Evolutionary conservation across 1,140 invertebrate species (phyloP).

Genomic region (Triops longicaudatus): DNA sequence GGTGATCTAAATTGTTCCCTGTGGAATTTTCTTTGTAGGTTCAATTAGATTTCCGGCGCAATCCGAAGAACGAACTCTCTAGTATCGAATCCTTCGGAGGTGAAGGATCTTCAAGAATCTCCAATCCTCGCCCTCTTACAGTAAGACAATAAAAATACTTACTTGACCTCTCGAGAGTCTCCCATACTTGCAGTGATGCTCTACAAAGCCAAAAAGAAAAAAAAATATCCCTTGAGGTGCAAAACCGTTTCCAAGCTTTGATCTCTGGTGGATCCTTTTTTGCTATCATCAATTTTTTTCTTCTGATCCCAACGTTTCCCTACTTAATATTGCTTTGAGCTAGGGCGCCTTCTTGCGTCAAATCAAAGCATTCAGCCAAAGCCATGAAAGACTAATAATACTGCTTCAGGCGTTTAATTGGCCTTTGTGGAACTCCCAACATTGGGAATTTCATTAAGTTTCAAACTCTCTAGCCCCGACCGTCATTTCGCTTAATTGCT

Average conservation of each 20-base stretch:
- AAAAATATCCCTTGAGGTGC: not conserved
- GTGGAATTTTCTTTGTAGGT: not conserved
- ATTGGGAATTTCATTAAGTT: constrained; percentile 1
- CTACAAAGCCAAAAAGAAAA: not conserved
- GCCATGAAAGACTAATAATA: not conserved
- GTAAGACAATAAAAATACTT: not conserved
- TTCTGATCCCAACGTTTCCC: not conserved
- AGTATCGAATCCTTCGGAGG: not conserved
- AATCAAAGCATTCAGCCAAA: not conserved
- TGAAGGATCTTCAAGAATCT: not conserved
- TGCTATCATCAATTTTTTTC: not conserved
- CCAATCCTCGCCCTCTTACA: not conserved
- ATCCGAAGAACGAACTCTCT: not conserved
- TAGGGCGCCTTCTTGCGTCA: not conserved
- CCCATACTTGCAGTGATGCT: not conserved
- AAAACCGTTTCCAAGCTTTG: not conserved
- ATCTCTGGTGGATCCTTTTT: not conserved
- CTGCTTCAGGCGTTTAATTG: not conserved
- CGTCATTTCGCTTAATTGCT: not conserved
- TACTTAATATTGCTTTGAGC: not conserved
- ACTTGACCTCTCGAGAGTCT: too few relatives aligned
- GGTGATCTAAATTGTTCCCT: not conserved
- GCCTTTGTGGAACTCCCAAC: not conserved
- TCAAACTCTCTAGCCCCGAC: not conserved
- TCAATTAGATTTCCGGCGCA: not conserved